Conservation (phyloP, 2,113 vertebrate species). For the Tragulus kanchil region DNA sequence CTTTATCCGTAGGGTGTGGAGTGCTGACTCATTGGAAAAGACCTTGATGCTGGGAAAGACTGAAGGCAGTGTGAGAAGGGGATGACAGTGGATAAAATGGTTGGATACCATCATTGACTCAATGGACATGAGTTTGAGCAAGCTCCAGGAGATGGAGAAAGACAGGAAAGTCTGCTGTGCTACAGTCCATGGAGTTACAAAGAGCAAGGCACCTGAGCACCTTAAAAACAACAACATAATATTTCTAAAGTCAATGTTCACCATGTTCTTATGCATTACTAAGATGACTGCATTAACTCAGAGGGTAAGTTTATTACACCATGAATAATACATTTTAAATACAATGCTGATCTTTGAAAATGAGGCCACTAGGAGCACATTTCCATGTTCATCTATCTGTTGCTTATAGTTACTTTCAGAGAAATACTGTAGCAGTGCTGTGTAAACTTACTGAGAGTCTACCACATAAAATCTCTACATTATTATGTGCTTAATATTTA, state of each 20-base stretch:
- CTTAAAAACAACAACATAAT: too few relatives aligned
- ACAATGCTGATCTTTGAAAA: background rate
- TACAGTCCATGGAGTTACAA: too few relatives aligned
- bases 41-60: too few relatives aligned
- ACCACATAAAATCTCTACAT: background rate
- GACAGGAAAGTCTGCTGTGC: too few relatives aligned
- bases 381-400: background rate
- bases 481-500: background rate
- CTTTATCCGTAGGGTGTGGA: too few relatives aligned
- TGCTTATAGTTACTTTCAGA: background rate
- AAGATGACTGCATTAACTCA: background rate
- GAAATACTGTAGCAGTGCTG: background rate
- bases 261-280: background rate
- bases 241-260: background rate
- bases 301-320: background rate
- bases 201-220: too few relatives aligned
- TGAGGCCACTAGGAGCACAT: background rate
- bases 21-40: too few relatives aligned
- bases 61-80: too few relatives aligned
- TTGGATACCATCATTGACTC: too few relatives aligned
- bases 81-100: too few relatives aligned
- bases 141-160: too few relatives aligned
- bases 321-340: slow-evolving; percentile 28
- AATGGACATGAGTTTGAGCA: too few relatives aligned
- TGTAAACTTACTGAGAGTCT: background rate